Evolutionary conservation across 2,888 invertebrate genomes (phyloP), one percentile per base, ranked within the genome.

Genomic region (Exocentrus adspersus): DNA sequence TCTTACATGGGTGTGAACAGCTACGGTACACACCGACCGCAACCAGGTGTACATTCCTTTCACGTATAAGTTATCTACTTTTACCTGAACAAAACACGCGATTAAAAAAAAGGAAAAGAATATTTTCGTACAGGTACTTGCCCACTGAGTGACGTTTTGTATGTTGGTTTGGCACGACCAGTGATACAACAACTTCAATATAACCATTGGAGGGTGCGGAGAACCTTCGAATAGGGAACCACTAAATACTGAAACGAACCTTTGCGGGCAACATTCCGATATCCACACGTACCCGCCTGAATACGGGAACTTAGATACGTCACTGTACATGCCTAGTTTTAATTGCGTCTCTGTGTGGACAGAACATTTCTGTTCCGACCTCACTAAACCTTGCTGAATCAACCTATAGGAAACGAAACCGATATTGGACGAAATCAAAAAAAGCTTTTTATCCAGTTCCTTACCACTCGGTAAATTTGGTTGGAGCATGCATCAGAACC

Each of bases 261-360:
- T 87, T 6, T 91, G 91, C 0, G 93, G 92, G 73, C 95, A 95
- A 78, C 94, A 95, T 68, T 92, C 92, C 0, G 92, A 92, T 70
- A 95, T 93, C 95, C 95, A 95, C 1, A 95, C 94, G 77, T 95
- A 95, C 30, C 95, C 95, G 0, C 95, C 95, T 0, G 93, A 93
- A 80, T 90, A 93, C 0, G 93, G 93, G 79, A 94, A 94, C 72
- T 93, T 93, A 0, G 90, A 87, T 0, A 90, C 90, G 79, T 95
- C 94, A 0, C 92, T 93, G 81, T 93, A 94, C 89, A 94, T 93
- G 53, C 92, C 91, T 4, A 95, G 83, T 78, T 94, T 94, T 0
- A 94, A 84, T 72, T 91, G 91, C 65, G 86, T 87, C 53, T 86
- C 85, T 1, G 87, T 81, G 79, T 94, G 94, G 54, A 89, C 82